Evolutionary conservation across 2,888 invertebrate genomes (phyloP).

Genomic region (Tridacna gigas): DNA sequence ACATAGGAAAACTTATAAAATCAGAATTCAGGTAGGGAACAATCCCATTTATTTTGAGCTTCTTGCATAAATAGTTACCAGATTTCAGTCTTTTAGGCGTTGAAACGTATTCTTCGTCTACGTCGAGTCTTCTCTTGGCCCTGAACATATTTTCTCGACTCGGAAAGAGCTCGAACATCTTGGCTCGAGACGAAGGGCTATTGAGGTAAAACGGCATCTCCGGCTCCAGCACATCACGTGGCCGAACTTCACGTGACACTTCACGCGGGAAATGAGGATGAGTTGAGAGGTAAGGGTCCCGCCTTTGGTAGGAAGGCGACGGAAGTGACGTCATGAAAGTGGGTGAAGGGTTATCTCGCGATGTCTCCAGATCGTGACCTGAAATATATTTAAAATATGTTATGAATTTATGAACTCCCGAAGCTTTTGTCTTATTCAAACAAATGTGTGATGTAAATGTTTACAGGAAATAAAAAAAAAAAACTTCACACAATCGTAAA

Average conservation of each 20-base stretch:
- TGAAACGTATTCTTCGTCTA: constrained; percentile 55
- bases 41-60: too few relatives aligned
- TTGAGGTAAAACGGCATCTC: constrained; percentile 51
- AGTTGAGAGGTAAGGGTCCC: constrained; percentile 45
- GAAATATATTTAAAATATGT: neutral
- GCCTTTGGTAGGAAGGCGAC: constrained; percentile 40
- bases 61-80: constrained; percentile 28
- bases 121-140: constrained; percentile 59
- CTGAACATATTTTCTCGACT: constrained; percentile 35
- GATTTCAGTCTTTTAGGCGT: constrained; percentile 56
- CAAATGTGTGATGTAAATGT: too few relatives aligned
- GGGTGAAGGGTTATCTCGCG: constrained; percentile 3
- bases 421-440: too few relatives aligned
- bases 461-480: too few relatives aligned
- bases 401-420: too few relatives aligned
- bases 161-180: constrained; percentile 18
- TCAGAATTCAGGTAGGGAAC: too few relatives aligned
- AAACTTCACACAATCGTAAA: too few relatives aligned
- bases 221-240: constrained; percentile 49
- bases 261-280: constrained; percentile 32
- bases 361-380: constrained; percentile 25
- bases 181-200: constrained; percentile 39
- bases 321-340: constrained; percentile 24
- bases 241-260: constrained; percentile 18
- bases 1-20: too few relatives aligned